Base-by-base conservation (phyloP, 2,113 vertebrate genomes). In the Plecturocebus donacophilus region DNA sequence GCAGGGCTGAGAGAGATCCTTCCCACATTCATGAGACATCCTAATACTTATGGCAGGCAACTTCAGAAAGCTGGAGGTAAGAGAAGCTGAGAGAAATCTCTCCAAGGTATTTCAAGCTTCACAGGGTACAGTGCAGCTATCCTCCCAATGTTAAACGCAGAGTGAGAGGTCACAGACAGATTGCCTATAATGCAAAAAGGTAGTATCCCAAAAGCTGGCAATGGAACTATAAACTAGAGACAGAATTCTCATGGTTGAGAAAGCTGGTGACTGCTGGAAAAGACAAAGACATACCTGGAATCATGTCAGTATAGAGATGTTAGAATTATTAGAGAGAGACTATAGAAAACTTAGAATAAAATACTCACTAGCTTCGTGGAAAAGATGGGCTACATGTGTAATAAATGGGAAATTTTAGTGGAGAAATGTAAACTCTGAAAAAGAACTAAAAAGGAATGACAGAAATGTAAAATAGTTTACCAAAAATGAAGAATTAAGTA, bases 281-380 rank as follows among this genome's bases (percentile, higher is more conserved):
- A 88, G 17, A n/a, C 47, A 96, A 84, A 87, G 38, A 52, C 82
- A 91, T 77, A 32, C 91, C 27, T 93, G 61, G 54, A 91, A 88
- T 66, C 25, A 81, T 23, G 27, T 6, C 17, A 76, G 30, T 68
- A 61, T 70, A 32, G 16, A 94, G 42, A 79, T 61, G 79, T 40
- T 80, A 87, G 52, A 71, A 56, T 92, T 84, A 70, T 58, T 35
- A 87, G 47, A 83, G 25, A 47, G 10, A 13, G 35, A 83, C 40
- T 92, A 61, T 4, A 38, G 73, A 83, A 90, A 75, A 70, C 80
- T 96, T 88, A 40, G 11, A 95, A 90, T 38, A 92, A 87, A 87
- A 91, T 70, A 21, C 30, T 45, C 73, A 21, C 56, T 2, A 8
- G 17, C 83, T 47, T 58, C 45, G 17, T 79, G 30, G 71, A 70